Evolutionary conservation across 1,140 invertebrate genomes (phyloP), one percentile per base, ranked within the genome.

Genomic region (Amyelois transitella): DNA sequence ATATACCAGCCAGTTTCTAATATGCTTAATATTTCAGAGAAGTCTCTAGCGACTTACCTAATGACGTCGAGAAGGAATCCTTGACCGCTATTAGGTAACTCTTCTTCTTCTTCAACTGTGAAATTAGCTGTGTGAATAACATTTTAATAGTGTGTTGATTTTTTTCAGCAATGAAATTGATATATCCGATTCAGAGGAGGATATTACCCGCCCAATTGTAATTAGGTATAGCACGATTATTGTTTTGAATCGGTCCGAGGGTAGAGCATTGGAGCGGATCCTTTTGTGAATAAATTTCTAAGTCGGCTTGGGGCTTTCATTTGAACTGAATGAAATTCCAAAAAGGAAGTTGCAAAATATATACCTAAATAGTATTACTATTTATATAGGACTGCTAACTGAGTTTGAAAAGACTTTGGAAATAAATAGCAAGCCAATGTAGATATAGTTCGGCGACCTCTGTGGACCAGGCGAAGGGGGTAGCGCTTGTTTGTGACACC

Each of bases 111-210:
- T 28, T 28, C 28, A 62, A 14, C 44, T 53, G 51, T 43, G 24
- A 19, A 59, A 51, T 52, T 60, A 38, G 21, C 21, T 58, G 22
- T 66, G 55, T 62, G 17, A 62, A 43, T 71, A 69, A 77, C 64
- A 72, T 66, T 76, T 58, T 77, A 64, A 66, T 53, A 64, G 66
- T 58, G 59, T 49, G 60, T 53, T 49, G 55, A 63, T 78, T 80
- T 77, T 81, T 86, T 86, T 82, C 83, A 86, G 83, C 78, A 86
- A 86, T 56, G 74, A 78, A 79, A 72, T 85, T 55, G 74, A 78
- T 79, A 72, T 85, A 61, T 53, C 55, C 56, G 73, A 77, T 22
- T 60, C 43, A n/a, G 65, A 64, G 48, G 75, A 69, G 66, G 70
- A 70, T 17, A 28, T 66, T 43, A 59, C 55, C 64, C 66, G 38